A percentile compares a stretch with the other conserved stretches of the same genome.
phyloP scores from a whole-genome alignment of 2,113 vertebrate species.

The Vicugna pacos region DNA sequence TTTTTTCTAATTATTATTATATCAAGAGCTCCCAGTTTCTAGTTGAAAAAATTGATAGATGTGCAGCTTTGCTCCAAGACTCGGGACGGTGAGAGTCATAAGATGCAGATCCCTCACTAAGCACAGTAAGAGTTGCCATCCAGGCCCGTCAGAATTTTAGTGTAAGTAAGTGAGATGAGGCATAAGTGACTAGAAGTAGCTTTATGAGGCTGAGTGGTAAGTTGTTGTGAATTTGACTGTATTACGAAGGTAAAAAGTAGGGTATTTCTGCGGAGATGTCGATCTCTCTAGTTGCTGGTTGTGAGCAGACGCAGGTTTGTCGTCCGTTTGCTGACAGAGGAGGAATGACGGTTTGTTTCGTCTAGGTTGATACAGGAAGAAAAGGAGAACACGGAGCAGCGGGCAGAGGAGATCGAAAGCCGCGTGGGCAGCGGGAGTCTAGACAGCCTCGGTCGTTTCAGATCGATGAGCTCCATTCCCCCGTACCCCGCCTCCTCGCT shows the following conservation, averaged over 20 bases:
- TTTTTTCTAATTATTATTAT: no score
- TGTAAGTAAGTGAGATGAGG: accelerated
- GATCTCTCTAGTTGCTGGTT: no score
- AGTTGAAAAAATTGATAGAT: not conserved
- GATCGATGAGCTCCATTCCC: constrained; percentile 92
- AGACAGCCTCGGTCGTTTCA: constrained; percentile 92
- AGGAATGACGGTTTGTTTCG: not conserved
- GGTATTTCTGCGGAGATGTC: accelerated
- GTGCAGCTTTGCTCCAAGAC: not conserved
- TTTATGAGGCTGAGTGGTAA: not conserved
- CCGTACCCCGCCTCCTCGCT: constrained; percentile 87
- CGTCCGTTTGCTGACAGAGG: not conserved
- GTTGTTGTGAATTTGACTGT: not conserved
- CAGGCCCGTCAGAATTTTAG: no score
- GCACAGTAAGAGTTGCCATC: not conserved
- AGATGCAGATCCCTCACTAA: accelerated
- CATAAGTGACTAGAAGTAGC: accelerated
- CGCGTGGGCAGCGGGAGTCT: constrained; percentile 92
- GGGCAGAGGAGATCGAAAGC: constrained; percentile 97
- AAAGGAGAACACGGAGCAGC: constrained; percentile 95
- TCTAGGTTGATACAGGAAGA: constrained; percentile 97
- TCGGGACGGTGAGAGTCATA: not conserved
- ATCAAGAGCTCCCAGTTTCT: not conserved
- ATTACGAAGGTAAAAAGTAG: accelerated
- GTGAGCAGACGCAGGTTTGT: accelerated